Percentiles rank a stretch among this genome's conserved stretches.
Conservation (phyloP, 2,888 invertebrate genomes). For the Oscheius sp. region DNA sequence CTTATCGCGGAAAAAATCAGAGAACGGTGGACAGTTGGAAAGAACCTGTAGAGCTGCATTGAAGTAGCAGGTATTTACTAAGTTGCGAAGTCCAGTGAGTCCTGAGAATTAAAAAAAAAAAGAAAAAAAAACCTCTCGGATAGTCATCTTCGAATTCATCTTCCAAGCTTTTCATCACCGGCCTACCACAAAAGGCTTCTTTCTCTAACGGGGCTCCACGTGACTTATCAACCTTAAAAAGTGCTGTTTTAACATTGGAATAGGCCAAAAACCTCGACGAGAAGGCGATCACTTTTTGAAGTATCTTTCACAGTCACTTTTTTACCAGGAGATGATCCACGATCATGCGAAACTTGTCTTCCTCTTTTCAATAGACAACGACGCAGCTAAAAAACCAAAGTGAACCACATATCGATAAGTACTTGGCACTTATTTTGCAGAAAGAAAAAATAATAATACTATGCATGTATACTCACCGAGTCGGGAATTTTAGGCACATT, state of each 20-base stretch:
- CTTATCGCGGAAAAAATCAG: conserved; percentile 49
- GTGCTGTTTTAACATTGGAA: not conserved
- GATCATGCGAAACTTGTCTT: not conserved
- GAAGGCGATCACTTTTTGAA: not conserved
- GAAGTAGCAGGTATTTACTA: conserved; percentile 67
- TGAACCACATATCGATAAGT: too few species aligned
- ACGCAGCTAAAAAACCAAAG: not conserved
- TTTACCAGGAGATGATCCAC: conserved; percentile 12
- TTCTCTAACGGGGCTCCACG: conserved; percentile 32
- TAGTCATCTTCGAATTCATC: conserved; percentile 36
- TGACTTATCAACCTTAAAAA: conserved; percentile 1
- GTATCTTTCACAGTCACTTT: conserved; percentile 6
- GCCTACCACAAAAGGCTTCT: conserved; percentile 26
- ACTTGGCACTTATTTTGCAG: too few species aligned
- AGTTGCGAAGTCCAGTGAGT: conserved; percentile 54
- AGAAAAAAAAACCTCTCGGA: conserved; percentile 32
- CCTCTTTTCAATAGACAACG: conserved; percentile 23
- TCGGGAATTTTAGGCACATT: conserved; percentile 22
- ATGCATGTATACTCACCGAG: conserved; percentile 12
- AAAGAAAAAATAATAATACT: too few species aligned
- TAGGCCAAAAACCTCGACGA: not conserved
- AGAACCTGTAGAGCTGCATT: conserved; percentile 65
- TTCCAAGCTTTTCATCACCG: conserved; percentile 36
- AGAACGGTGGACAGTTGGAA: conserved; percentile 59
- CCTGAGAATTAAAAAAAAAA: conserved; percentile 35